Evolutionary conservation across 2,888 invertebrate species (phyloP), one percentile per base, ranked within the genome.

Genomic region (Anthoptus insignis): DNA sequence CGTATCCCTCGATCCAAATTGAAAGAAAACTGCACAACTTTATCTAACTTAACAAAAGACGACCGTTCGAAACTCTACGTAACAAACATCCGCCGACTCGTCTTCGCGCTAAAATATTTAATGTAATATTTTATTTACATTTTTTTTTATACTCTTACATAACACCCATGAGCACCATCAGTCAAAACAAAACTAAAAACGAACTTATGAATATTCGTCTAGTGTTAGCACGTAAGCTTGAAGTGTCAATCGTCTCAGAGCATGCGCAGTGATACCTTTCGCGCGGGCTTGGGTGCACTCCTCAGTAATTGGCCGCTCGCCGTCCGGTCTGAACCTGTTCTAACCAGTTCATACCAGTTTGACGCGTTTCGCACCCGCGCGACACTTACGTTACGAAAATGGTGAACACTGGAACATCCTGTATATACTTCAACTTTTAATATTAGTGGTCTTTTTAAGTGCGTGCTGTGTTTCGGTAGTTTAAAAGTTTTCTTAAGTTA

Each of bases 301-400:
- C 77, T 84, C 80, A 91, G 92, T 91, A 89, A 91, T 91, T 89
- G 91, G 91, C 89, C 87, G 85, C 68, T 74, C 81, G 83, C 80
- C 82, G 84, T 76, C 78, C 77, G 76, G 80, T 74, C 60, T 65
- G 71, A 73, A 80, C 83, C 77, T 72, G 72, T 73, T 72, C 54
- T 32, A 47, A 66, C 72, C 75, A 73, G 74, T 73, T 74, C 58
- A 21, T 59, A 14, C 56, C 64, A 67, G 66, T 73, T 77, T 71
- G 69, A 71, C 76, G 73, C 71, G 72, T 42, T 39, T 66, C 76
- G 73, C 79, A 79, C 72, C 73, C 74, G 73, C 69, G 74, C 77
- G 75, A 69, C 72, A 77, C 72, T 73, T 78, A 76, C 75, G 57
- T 66, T 66, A 65, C 68, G 66, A 73, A 68, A 65, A 73, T 75